phyloP scores from a whole-genome alignment of 1,140 invertebrate species.

The Zophobas morio region DNA sequence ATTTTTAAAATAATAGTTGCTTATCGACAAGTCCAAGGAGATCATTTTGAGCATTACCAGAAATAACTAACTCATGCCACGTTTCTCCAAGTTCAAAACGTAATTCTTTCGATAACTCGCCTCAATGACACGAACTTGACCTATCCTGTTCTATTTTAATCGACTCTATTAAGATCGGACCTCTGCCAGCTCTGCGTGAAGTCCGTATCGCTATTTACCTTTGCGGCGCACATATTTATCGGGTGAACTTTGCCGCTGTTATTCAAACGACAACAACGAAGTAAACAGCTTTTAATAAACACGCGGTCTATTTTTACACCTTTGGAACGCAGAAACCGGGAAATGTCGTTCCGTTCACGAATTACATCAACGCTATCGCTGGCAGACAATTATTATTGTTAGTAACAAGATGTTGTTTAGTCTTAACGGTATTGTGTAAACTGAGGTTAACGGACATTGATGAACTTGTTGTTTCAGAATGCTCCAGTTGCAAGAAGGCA shows the following conservation, averaged over 20 bases:
- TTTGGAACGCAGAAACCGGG: too few species aligned
- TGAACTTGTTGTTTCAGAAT: conserved; percentile 59
- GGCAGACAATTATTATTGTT: not conserved
- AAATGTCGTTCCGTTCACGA: not conserved
- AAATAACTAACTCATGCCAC: too few species aligned
- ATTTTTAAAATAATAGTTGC: too few species aligned
- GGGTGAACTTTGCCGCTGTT: conserved; percentile 43
- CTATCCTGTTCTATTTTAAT: conserved; percentile 28
- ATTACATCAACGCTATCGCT: not conserved
- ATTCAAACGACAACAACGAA: not conserved
- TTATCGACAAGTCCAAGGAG: too few species aligned
- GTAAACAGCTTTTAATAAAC: conserved; percentile 3
- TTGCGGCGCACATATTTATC: not conserved
- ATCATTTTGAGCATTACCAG: too few species aligned
- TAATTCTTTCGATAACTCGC: too few species aligned
- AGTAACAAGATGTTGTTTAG: not conserved
- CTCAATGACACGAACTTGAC: conserved; percentile 21
- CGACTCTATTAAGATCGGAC: conserved; percentile 44
- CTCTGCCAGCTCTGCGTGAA: too few species aligned
- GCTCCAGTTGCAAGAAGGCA: conserved; percentile 54
- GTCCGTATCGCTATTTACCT: not conserved
- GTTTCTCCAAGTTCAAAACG: too few species aligned
- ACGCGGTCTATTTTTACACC: not conserved
- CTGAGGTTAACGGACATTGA: conserved; percentile 1
- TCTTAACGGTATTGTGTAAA: not conserved